Base-by-base conservation (phyloP, 2,888 invertebrate genomes). In the Ormyrus pomaceus region DNA sequence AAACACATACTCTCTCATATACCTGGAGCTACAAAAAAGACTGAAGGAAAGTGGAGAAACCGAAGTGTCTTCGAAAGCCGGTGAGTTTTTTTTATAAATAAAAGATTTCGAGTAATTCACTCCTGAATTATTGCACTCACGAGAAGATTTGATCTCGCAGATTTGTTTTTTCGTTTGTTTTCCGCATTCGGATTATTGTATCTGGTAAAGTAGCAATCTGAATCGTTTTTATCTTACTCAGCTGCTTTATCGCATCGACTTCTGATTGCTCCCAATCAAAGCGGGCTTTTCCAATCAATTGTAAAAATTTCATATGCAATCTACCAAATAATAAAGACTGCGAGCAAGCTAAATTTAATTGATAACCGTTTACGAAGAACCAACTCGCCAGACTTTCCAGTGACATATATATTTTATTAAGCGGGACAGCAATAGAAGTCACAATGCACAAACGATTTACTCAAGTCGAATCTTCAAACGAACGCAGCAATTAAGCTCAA, bases 1-100 rank as follows among this genome's bases (percentile, higher is more conserved):
- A 87, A 98, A 98, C 92, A 95, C 96, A 0, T 97, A 95, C 89
- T 95, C 97, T 84, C 94, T 97, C 50, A 93, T 97, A 83, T 96
- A 95, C 88, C 92, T 93, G 7, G 93, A 94, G 83, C 92, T 97
- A 64, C 92, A 93, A 85, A 92, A 93, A 70, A 93, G 93, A 85
- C 91, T 97, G 80, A 89, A 92, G 79, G 91, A 91, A n/a, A 92
- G 93, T 78, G 94, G 95, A 19, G 94, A 95, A 65, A 90, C 92
- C 5, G 95, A 95, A 85, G 94, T 95, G 0, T 94, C 95, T 51
- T 95, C 95, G 84, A 95, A 96, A 92, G 96, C 97, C 87, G 94
- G 98, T 97, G 92, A 94, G 94, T 92, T 76, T 34, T 72, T 58
- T 51, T 8, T n/a, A 53, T 53, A 0, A 5, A 7, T 19, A 2